Percentiles rank a stretch among this genome's conserved stretches.
Evolutionary conservation across 2,888 invertebrate genomes (phyloP).

Genomic region (Pantelozetes paolii): DNA sequence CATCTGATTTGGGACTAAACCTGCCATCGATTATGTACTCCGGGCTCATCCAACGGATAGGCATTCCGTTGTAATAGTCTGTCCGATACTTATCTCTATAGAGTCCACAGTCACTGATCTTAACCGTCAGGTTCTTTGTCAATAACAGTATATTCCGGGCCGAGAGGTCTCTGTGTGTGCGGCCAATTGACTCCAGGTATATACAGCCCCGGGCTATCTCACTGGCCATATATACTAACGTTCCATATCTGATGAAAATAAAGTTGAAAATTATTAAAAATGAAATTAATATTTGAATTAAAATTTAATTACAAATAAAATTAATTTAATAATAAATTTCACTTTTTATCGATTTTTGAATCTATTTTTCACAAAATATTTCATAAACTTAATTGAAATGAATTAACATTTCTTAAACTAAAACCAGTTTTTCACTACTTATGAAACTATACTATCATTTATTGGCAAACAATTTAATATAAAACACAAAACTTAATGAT

Average conservation of each 20-base stretch:
- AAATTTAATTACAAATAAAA: not conserved
- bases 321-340: not conserved
- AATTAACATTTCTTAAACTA: too few species aligned
- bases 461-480: too few species aligned
- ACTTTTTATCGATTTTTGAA: not conserved
- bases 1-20: slow-evolving; percentile 80
- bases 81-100: slow-evolving; percentile 71
- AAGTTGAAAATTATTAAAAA: not conserved
- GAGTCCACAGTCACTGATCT: slow-evolving; percentile 79
- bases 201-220: slow-evolving; percentile 89
- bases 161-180: slow-evolving; percentile 83
- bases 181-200: slow-evolving; percentile 79
- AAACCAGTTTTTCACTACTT: not conserved
- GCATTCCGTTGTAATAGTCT: slow-evolving; percentile 78
- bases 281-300: not conserved
- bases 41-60: slow-evolving; percentile 87
- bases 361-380: not conserved
- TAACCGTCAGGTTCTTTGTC: slow-evolving; percentile 56
- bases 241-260: slow-evolving; percentile 24
- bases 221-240: slow-evolving; percentile 69
- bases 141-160: slow-evolving; percentile 62
- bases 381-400: not conserved
- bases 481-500: too few species aligned
- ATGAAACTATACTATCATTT: not conserved
- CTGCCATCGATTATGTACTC: slow-evolving; percentile 71